Conservation (phyloP, 1,140 invertebrate genomes). For the Hylaeus volcanicus region DNA sequence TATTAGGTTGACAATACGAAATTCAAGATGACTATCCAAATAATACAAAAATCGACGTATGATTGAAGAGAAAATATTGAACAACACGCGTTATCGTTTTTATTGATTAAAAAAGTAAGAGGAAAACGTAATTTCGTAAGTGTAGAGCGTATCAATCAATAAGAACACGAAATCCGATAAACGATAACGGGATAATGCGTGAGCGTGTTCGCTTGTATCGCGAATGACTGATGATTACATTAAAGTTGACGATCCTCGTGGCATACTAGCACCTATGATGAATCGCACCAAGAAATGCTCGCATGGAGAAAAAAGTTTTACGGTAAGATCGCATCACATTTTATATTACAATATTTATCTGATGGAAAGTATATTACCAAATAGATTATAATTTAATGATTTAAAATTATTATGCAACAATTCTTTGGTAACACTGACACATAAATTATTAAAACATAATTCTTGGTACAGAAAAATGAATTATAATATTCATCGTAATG, state of each 20-base stretch:
- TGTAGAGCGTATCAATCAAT: constrained; percentile 6
- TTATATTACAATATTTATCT: neutral
- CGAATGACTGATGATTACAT: constrained; percentile 38
- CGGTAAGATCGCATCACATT: too few species aligned
- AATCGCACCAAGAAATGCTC: neutral
- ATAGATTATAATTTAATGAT: neutral
- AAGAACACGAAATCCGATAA: neutral
- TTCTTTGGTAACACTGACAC: too few species aligned
- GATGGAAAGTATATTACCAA: too few species aligned
- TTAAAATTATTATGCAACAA: too few species aligned
- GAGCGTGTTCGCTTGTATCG: constrained; percentile 4
- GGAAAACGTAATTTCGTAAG: constrained; percentile 4
- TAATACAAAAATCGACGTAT: too few species aligned
- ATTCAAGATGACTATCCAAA: too few species aligned
- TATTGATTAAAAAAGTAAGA: constrained; percentile 13
- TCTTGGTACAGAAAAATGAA: too few species aligned
- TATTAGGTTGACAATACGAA: too few species aligned
- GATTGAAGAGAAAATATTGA: too few species aligned
- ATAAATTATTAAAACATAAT: too few species aligned
- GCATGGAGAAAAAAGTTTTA: neutral
- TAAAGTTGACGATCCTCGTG: constrained; percentile 7
- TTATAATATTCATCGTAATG: too few species aligned
- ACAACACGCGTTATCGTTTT: too few species aligned
- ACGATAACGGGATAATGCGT: constrained; percentile 20
- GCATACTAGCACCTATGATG: neutral